Percentiles rank a stretch among this genome's conserved stretches.
Conservation (phyloP, 2,888 invertebrate species). For the Eilema sororculum region DNA sequence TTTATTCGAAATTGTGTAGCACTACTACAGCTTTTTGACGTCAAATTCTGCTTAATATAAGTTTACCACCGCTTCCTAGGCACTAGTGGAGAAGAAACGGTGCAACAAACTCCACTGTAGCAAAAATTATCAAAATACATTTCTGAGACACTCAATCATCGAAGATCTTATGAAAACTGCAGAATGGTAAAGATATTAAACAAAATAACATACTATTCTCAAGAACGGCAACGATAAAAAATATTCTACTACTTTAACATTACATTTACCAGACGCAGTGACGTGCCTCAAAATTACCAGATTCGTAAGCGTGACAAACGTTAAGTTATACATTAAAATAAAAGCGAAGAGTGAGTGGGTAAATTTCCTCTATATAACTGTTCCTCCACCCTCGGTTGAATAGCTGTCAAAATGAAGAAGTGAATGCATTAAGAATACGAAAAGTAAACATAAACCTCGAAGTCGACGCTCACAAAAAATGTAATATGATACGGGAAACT, state of each 20-base stretch:
- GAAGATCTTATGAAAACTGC: no score
- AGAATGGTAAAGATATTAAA: no score
- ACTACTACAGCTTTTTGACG: no score
- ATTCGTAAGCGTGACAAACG: constrained; percentile 60
- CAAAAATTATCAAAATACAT: no score
- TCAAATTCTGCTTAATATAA: no score
- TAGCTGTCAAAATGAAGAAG: constrained; percentile 36
- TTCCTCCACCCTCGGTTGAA: constrained; percentile 20
- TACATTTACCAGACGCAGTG: background rate
- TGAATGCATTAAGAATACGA: constrained; percentile 13
- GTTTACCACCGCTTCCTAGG: no score
- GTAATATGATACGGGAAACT: background rate
- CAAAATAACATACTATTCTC: background rate
- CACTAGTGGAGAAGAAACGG: no score
- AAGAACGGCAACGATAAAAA: no score
- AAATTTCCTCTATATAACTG: constrained; percentile 30
- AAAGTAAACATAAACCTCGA: background rate
- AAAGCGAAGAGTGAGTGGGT: constrained; percentile 30
- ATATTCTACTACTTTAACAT: background rate
- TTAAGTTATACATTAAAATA: constrained; percentile 55
- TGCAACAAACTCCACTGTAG: no score
- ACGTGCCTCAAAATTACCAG: constrained; percentile 46
- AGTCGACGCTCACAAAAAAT: background rate
- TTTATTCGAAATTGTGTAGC: no score
- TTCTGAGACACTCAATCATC: no score